Conservation (phyloP, 2,113 vertebrate species). For the Poicephalus gulielmi region DNA sequence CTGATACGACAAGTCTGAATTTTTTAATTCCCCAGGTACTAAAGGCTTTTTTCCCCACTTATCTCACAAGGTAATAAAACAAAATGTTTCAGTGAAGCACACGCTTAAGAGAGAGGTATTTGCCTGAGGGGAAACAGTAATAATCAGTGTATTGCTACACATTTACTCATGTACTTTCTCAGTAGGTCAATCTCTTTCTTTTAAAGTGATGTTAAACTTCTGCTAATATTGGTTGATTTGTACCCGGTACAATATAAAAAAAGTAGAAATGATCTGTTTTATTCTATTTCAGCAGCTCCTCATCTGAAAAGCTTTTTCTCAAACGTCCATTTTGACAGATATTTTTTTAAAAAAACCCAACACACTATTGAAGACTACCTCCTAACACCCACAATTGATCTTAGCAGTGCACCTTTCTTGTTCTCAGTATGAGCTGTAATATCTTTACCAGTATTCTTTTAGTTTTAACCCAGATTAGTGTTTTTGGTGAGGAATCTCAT, state of each 20-base stretch:
- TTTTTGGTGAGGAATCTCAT: slow-evolving; percentile 82
- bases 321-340: slow-evolving; percentile 68
- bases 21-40: slow-evolving; percentile 94
- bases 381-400: slow-evolving; percentile 82
- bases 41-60: slow-evolving; percentile 83
- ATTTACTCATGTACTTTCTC: slow-evolving; percentile 86
- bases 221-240: slow-evolving; percentile 82
- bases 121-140: slow-evolving; percentile 96
- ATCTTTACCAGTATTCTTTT: slow-evolving; percentile 87
- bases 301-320: slow-evolving; percentile 72
- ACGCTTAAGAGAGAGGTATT: slow-evolving; percentile 91
- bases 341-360: slow-evolving; percentile 14
- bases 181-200: slow-evolving; percentile 87
- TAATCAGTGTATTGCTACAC: slow-evolving; percentile 87
- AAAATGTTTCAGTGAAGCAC: slow-evolving; percentile 88
- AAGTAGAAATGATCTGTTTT: slow-evolving; percentile 38
- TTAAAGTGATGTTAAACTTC: slow-evolving; percentile 88
- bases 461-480: slow-evolving; percentile 85
- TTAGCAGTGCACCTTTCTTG: slow-evolving; percentile 76
- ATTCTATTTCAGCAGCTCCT: slow-evolving; percentile 51
- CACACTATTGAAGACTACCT: slow-evolving; percentile 76
- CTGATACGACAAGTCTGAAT: slow-evolving; percentile 88
- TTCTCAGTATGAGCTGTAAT: slow-evolving; percentile 80
- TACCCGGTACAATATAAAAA: slow-evolving; percentile 64
- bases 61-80: slow-evolving; percentile 97